Evolutionary conservation across 2,113 vertebrate species (phyloP).

Genomic region (Xiphophorus hellerii): DNA sequence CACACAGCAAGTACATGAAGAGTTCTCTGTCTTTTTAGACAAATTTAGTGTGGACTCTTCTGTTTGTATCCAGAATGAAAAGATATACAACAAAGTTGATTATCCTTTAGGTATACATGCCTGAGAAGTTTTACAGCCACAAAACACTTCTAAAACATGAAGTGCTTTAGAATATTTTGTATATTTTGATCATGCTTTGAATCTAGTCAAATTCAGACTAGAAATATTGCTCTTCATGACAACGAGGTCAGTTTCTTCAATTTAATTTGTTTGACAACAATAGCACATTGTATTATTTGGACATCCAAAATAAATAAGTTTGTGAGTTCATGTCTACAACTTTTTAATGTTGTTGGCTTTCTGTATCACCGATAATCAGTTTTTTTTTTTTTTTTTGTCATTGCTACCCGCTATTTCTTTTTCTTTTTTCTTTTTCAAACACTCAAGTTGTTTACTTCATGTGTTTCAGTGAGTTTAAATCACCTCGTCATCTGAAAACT

Average conservation of each 20-base stretch:
- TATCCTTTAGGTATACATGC: background rate
- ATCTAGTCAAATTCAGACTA: too few species aligned
- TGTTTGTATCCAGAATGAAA: background rate
- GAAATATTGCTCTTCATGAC: too few species aligned
- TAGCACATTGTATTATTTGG: too few species aligned
- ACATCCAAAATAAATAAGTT: too few species aligned
- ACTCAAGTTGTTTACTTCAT: background rate
- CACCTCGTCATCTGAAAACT: background rate
- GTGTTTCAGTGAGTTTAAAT: background rate
- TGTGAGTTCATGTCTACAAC: too few species aligned
- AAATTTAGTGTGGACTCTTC: background rate
- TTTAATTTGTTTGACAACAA: too few species aligned
- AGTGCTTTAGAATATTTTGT: background rate
- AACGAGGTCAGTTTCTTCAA: too few species aligned
- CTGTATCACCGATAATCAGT: too few species aligned
- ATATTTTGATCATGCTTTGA: background rate
- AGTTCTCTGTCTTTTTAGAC: background rate
- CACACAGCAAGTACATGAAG: background rate
- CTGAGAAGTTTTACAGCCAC: too few species aligned
- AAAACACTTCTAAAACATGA: background rate
- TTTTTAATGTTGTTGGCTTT: too few species aligned
- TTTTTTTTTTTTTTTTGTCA: too few species aligned
- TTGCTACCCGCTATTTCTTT: too few species aligned
- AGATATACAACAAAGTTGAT: background rate
- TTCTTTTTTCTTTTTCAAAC: background rate